These are phyloP conservation scores for Styela plicata DNA, from an alignment of 23 tunicate genomes.

Conservation along the genomic window DNA sequence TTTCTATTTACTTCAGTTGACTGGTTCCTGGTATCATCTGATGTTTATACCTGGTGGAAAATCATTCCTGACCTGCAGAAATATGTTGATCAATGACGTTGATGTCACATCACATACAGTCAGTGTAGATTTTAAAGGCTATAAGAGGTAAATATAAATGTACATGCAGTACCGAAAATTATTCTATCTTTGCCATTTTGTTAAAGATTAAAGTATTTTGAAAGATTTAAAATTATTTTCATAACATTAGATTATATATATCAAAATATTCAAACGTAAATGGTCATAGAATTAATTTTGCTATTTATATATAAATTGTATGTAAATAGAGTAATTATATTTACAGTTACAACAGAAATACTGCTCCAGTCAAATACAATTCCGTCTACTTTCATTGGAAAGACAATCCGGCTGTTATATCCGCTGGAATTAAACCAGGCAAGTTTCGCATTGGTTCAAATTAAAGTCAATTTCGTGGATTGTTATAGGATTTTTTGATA, in stretches of 20 bases:
- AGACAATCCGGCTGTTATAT: background rate
- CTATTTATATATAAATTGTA: too few species aligned
- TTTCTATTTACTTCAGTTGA: background rate
- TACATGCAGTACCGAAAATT: too few species aligned
- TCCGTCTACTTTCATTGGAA: background rate
- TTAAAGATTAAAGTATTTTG: too few species aligned
- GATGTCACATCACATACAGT: background rate
- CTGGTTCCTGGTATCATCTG: background rate
- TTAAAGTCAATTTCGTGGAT: too few species aligned
- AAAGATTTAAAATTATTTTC: too few species aligned
- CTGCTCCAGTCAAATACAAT: background rate
- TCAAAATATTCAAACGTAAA: too few species aligned
- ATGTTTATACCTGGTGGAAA: background rate
- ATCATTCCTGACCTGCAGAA: background rate
- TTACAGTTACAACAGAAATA: background rate
- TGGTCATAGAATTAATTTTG: too few species aligned
- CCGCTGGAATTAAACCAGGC: background rate
- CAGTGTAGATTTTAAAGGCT: background rate
- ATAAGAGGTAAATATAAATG: background rate
- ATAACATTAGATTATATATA: too few species aligned
- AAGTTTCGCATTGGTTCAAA: too few species aligned
- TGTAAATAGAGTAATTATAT: too few species aligned
- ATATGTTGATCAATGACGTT: background rate
- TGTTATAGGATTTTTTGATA: too few species aligned
- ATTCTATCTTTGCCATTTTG: too few species aligned